Conservation (phyloP, 2,113 vertebrate genomes). For the Myiagra hebetior region DNA sequence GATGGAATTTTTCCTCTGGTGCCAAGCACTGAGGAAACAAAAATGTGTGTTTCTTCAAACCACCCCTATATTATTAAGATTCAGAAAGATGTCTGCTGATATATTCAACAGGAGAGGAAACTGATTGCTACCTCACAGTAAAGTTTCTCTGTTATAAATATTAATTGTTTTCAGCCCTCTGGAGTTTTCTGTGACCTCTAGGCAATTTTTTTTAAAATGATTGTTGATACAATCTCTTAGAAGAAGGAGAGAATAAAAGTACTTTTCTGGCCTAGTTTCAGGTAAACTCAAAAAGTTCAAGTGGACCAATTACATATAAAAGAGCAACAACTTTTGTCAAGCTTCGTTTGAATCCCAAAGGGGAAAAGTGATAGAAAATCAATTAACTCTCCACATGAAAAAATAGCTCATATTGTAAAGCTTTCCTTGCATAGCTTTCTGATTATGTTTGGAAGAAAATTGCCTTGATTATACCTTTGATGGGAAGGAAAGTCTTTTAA, state of each 20-base stretch:
- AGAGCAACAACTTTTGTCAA: slow-evolving; percentile 46
- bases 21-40: neutral
- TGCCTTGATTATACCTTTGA: slow-evolving; percentile 75
- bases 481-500: slow-evolving; percentile 67
- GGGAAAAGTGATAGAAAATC: slow-evolving; percentile 62
- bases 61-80: neutral
- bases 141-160: neutral
- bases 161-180: slow-evolving; percentile 14
- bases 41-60: neutral
- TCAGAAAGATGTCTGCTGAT: neutral
- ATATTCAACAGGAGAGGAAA: neutral
- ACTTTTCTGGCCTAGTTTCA: slow-evolving; percentile 46
- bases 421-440: slow-evolving; percentile 67
- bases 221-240: slow-evolving; percentile 24
- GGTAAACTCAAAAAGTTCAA: slow-evolving; percentile 48
- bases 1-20: neutral
- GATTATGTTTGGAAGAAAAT: slow-evolving; percentile 75
- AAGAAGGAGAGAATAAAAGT: neutral
- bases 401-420: slow-evolving; percentile 63
- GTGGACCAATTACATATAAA: slow-evolving; percentile 31
- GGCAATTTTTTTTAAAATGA: neutral
- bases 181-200: neutral
- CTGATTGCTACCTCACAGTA: neutral
- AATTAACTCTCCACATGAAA: slow-evolving; percentile 76
- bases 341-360: slow-evolving; percentile 62